Percentiles rank a stretch among this genome's conserved stretches.
Conservation (phyloP, 2,888 invertebrate genomes). For the Brachynemurus nebulosus region DNA sequence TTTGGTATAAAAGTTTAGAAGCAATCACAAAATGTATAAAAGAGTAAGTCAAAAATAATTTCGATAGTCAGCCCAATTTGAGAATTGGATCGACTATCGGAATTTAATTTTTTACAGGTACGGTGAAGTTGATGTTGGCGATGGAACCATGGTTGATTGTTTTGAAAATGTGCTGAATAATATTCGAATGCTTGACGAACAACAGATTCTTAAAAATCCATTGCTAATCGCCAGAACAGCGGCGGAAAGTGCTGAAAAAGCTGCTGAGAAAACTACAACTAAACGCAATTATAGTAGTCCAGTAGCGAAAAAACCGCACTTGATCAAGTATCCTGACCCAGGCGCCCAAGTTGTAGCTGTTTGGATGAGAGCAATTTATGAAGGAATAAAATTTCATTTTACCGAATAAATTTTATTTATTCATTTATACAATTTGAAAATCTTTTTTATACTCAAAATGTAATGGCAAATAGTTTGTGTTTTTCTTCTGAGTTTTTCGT, state of each 20-base stretch:
- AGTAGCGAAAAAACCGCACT: slow-evolving; percentile 26
- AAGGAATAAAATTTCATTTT: slow-evolving; percentile 30
- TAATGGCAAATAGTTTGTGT: too few relatives aligned
- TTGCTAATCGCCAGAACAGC: slow-evolving; percentile 16
- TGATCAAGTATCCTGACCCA: slow-evolving; percentile 35
- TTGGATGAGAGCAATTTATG: slow-evolving; percentile 40
- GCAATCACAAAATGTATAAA: too few relatives aligned
- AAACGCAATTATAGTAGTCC: too few relatives aligned
- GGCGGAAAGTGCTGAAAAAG: slow-evolving; percentile 19
- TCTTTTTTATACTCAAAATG: too few relatives aligned
- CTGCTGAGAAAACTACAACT: slow-evolving; percentile 21
- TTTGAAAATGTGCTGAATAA: neutral
- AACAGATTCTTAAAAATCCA: neutral
- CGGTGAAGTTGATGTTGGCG: neutral
- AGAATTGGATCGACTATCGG: too few relatives aligned
- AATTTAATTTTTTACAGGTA: neutral
- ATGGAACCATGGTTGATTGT: neutral
- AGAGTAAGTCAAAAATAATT: too few relatives aligned
- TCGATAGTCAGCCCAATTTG: too few relatives aligned
- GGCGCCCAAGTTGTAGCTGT: slow-evolving; percentile 44
- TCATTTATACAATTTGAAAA: too few relatives aligned
- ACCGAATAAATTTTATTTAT: too few relatives aligned
- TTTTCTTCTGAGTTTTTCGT: too few relatives aligned
- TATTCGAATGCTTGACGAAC: neutral
- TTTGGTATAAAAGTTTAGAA: too few relatives aligned